Evolutionary conservation across 2,797 vertebrate species (phyloP).

Genomic region (Enteromius argenteus): DNA sequence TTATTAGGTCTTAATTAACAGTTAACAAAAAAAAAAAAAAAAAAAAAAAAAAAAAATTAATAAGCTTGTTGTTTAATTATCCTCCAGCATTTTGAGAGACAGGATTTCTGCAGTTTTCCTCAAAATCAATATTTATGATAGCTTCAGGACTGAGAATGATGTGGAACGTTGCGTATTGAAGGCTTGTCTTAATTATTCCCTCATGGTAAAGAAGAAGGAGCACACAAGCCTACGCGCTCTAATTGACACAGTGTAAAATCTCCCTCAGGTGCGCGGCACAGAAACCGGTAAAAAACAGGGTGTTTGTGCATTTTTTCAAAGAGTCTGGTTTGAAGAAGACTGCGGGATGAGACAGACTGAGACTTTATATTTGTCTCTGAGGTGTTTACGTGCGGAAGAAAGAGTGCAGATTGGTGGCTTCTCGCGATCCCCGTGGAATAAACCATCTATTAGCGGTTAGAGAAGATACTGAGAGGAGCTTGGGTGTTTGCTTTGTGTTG

Average conservation of each 20-base stretch:
- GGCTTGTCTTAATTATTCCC: slow-evolving; percentile 63
- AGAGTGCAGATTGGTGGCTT: slow-evolving; percentile 44
- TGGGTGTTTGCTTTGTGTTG: slow-evolving; percentile 35
- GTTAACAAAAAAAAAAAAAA: slow-evolving; percentile 37
- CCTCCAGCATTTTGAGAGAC: slow-evolving; percentile 38
- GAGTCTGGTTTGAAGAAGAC: slow-evolving; percentile 30
- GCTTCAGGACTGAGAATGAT: slow-evolving; percentile 57
- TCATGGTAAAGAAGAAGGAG: slow-evolving; percentile 54
- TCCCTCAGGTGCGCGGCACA: slow-evolving; percentile 30
- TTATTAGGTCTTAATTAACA: slow-evolving; percentile 45
- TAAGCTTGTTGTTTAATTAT: slow-evolving; percentile 42
- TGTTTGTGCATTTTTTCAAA: slow-evolving; percentile 35
- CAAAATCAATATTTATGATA: slow-evolving; percentile 66
- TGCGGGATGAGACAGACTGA: slow-evolving; percentile 30
- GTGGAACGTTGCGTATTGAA: slow-evolving; percentile 52
- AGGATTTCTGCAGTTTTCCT: slow-evolving; percentile 38
- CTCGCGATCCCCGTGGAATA: slow-evolving; percentile 51
- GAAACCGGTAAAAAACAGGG: slow-evolving; percentile 39
- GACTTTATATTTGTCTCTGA: slow-evolving; percentile 46
- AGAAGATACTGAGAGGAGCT: slow-evolving; percentile 67
- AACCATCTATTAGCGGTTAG: slow-evolving; percentile 50
- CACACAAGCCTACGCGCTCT: slow-evolving; percentile 53
- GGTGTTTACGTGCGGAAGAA: slow-evolving; percentile 29
- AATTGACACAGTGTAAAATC: slow-evolving; percentile 56
- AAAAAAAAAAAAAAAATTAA: slow-evolving; percentile 26